Conservation (phyloP, 2,797 vertebrate species). For the Muraenolepis orangiensis region DNA sequence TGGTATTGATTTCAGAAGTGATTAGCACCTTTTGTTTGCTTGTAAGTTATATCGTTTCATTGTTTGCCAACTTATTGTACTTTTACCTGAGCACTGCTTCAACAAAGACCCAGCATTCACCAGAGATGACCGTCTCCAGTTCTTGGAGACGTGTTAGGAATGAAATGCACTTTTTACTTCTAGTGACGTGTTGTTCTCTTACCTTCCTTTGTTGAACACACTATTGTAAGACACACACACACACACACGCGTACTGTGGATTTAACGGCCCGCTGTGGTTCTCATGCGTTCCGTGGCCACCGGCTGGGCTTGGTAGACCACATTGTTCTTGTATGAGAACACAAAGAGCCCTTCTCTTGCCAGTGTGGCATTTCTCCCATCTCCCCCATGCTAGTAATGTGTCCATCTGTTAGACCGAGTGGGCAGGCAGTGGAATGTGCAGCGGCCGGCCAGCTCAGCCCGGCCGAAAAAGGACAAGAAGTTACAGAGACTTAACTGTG, state of each 20-base stretch:
- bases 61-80: no score
- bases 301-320: slow-evolving; percentile 33
- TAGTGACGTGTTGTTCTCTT: neutral
- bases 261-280: neutral
- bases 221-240: no score
- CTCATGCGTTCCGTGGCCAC: neutral
- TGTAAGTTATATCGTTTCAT: no score
- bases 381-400: neutral
- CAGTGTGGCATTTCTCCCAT: neutral
- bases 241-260: no score
- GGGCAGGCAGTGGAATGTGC: neutral
- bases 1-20: no score
- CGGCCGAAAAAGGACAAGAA: neutral
- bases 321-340: slow-evolving; percentile 48
- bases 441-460: neutral
- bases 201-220: no score
- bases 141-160: no score
- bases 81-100: neutral
- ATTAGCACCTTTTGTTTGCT: no score
- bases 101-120: neutral
- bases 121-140: neutral
- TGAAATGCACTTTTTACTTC: no score
- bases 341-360: slow-evolving; percentile 44
- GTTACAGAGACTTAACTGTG: neutral
- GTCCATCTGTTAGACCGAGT: neutral